Evolutionary conservation across 2,888 invertebrate species (phyloP).

Genomic region (Harpalus rubripes): DNA sequence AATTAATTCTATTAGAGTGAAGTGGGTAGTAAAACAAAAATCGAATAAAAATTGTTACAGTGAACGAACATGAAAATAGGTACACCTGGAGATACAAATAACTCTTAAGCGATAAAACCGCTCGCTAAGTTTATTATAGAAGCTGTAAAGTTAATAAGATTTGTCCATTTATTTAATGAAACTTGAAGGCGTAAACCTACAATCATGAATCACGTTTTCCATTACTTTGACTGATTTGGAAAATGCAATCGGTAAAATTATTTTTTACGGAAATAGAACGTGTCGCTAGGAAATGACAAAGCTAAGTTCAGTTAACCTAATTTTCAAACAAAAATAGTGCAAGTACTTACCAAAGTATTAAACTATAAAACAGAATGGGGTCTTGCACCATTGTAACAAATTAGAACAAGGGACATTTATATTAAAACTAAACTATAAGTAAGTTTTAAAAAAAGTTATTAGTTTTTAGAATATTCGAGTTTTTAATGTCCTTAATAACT

Average conservation of each 20-base stretch:
- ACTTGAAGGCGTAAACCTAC: slow-evolving; percentile 31
- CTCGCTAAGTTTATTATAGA: slow-evolving; percentile 47
- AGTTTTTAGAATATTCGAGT: too few species aligned
- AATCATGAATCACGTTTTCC: slow-evolving; percentile 48
- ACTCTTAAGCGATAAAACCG: slow-evolving; percentile 42
- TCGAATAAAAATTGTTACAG: slow-evolving; percentile 19
- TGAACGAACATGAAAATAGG: slow-evolving; percentile 21
- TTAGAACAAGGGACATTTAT: too few species aligned
- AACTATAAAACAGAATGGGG: too few species aligned
- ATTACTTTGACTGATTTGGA: slow-evolving; percentile 36
- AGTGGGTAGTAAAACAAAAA: slow-evolving; percentile 30
- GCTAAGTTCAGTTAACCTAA: background rate
- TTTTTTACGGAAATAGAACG: background rate
- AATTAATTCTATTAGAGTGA: slow-evolving; percentile 9
- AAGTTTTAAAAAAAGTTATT: too few species aligned
- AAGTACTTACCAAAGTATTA: background rate
- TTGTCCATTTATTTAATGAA: slow-evolving; percentile 60
- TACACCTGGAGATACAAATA: slow-evolving; percentile 32
- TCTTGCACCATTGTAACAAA: too few species aligned
- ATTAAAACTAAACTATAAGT: too few species aligned
- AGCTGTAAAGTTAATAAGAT: slow-evolving; percentile 56
- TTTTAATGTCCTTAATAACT: too few species aligned
- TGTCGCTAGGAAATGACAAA: background rate
- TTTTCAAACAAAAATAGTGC: background rate
- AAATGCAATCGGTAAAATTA: slow-evolving; percentile 6